Base-by-base conservation (phyloP, 2,797 vertebrate genomes). In the Rhinogobio ventralis region DNA sequence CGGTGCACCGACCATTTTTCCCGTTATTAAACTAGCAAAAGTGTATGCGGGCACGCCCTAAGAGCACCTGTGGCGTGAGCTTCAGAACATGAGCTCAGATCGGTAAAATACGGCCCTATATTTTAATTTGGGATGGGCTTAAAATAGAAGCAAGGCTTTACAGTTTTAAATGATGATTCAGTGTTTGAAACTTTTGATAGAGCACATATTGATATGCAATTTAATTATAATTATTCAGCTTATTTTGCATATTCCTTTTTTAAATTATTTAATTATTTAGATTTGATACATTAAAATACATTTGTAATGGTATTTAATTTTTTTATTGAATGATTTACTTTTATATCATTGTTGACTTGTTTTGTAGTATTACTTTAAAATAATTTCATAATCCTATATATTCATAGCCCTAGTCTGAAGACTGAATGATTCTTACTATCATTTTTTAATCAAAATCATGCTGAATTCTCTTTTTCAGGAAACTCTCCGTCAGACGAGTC, bases 401-500 rank as follows among this genome's bases (percentile, higher is more conserved):
- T 39, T 7, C 7, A 39, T 7, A 39, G 8, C 39, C 9, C 9
- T 42, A 42, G 9, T 42, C 39, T 9, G 39, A 39, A 39, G 36
- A 39, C 36, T 39, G 36, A 39, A 39, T 39, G 7, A 39, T 39
- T 39, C 39, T 39, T 39, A 6, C 17, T 9, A 8, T 66, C 0
- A 39, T 42, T 71, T 53, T 51, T 10, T 42, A 42, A 9, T 23
- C 13, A 53, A 39, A 83, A 79, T 73, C 19, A 17, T 13, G 9
- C 57, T 9, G 51, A 71, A 79, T 60, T 64, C n/a, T 81, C 7
- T 83, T n/a, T 87, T 82, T 30, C 92, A 99, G 98, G 98, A 55
- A 99, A 99, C 91, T 99, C 98, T 0, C 98, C 98, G 0, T 99
- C 98, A 0, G 98, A 99, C 0, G 98, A 99, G 92, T 99, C 98